These are phyloP conservation scores for Whitmania pigra DNA, from an alignment of 1,140 invertebrate species.

Conservation along the genomic window DNA sequence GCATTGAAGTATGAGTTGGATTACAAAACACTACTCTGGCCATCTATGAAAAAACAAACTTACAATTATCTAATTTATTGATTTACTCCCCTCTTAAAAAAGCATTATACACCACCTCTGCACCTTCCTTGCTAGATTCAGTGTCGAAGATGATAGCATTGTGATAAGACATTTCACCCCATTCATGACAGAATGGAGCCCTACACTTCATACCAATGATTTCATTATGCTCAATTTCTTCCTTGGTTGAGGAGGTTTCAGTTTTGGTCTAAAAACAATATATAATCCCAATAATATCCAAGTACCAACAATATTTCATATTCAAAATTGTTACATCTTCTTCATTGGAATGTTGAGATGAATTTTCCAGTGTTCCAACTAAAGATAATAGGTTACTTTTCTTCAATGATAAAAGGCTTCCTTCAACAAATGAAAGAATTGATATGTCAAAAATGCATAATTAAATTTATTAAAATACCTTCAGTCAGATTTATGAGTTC, in stretches of 20 bases:
- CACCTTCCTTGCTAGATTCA: background rate
- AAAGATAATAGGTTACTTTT: conserved; percentile 12
- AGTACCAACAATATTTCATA: background rate
- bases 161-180: conserved; percentile 6
- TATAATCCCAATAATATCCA: background rate
- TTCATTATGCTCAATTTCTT: background rate
- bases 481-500: background rate
- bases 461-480: background rate
- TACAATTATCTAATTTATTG: background rate
- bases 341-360: background rate
- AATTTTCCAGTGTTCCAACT: background rate
- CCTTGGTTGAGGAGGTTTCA: background rate
- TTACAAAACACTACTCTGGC: background rate
- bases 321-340: background rate
- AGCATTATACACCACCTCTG: background rate
- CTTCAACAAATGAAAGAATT: background rate
- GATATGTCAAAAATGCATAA: background rate
- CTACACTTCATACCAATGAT: background rate
- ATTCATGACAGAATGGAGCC: background rate
- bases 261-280: background rate
- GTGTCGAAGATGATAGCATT: background rate
- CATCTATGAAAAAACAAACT: background rate
- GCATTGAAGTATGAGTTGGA: conserved; percentile 1
- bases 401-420: conserved; percentile 1
- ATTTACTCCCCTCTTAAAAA: too few species aligned